phyloP scores from a whole-genome alignment of 2,113 vertebrate species.

The Lepus europaeus region DNA sequence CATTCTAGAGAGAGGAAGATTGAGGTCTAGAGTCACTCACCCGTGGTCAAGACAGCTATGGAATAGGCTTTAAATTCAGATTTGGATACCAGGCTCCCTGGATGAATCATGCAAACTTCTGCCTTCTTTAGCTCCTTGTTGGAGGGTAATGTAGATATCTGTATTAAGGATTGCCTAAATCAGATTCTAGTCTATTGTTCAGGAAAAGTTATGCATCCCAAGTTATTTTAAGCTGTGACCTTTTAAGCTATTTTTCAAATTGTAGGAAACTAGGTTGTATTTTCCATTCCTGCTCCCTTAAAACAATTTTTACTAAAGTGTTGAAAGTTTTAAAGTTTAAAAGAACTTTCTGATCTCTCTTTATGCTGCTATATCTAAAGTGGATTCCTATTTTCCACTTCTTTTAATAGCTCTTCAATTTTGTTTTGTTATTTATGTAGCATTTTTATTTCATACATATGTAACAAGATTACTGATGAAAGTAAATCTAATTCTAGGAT shows the following conservation, averaged over 20 bases:
- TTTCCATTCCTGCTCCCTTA: background rate
- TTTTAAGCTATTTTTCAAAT: constrained; percentile 34
- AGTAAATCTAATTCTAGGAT: constrained; percentile 10
- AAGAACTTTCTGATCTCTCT: constrained; percentile 17
- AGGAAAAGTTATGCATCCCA: background rate
- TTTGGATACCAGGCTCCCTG: background rate
- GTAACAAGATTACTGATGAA: constrained; percentile 25
- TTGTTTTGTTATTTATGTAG: constrained; percentile 39
- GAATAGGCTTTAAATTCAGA: constrained; percentile 45
- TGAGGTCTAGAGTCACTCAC: background rate
- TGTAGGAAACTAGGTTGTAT: constrained; percentile 36
- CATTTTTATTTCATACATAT: constrained; percentile 51
- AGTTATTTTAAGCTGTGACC: background rate
- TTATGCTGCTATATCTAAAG: background rate
- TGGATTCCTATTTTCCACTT: constrained; percentile 48
- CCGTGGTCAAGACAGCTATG: background rate
- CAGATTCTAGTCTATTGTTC: constrained; percentile 14
- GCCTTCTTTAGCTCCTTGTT: background rate
- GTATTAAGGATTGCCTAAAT: background rate
- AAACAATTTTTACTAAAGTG: background rate
- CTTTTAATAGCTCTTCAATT: constrained; percentile 37
- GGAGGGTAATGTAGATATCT: background rate
- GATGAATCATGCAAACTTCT: background rate
- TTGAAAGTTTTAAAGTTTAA: constrained; percentile 34
- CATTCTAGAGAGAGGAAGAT: constrained; percentile 31